phyloP scores from a whole-genome alignment of 2,888 invertebrate species.

The Penaeus monodon region DNA sequence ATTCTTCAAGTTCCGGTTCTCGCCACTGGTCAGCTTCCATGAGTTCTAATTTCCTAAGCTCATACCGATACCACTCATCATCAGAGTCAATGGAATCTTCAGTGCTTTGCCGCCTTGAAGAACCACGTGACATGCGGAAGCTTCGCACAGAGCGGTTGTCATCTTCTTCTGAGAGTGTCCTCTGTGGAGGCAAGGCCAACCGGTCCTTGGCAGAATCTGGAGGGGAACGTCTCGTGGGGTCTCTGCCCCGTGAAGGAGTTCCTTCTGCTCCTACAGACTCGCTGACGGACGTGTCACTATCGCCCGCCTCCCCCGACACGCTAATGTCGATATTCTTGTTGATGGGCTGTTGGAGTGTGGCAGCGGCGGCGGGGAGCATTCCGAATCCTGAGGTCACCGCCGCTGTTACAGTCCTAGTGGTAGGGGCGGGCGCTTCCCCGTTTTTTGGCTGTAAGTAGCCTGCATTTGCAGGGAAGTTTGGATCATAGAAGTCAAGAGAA shows the following conservation, averaged over 20 bases:
- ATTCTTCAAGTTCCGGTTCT: constrained; percentile 66
- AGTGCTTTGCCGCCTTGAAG: constrained; percentile 84
- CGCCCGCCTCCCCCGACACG: constrained; percentile 65
- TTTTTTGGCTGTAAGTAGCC: constrained; percentile 62
- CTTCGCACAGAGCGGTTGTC: constrained; percentile 89
- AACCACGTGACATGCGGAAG: constrained; percentile 86
- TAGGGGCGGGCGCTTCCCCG: constrained; percentile 65
- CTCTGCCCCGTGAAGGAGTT: constrained; percentile 42
- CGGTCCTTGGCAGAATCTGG: constrained; percentile 53
- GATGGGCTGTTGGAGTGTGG: constrained; percentile 43
- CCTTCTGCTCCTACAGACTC: constrained; percentile 53
- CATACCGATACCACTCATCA: constrained; percentile 94
- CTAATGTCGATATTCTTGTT: constrained; percentile 61
- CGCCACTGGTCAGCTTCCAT: constrained; percentile 76
- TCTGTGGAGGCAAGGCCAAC: constrained; percentile 66
- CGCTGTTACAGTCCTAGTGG: constrained; percentile 29
- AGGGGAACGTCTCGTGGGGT: constrained; percentile 56
- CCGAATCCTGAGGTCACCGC: constrained; percentile 33
- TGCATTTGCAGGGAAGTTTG: constrained; percentile 40
- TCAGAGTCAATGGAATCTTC: constrained; percentile 94
- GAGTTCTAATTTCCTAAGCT: constrained; percentile 86
- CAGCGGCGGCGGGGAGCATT: constrained; percentile 20
- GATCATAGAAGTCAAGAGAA: constrained; percentile 45
- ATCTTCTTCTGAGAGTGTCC: constrained; percentile 75
- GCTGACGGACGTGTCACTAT: constrained; percentile 61